phyloP scores from a whole-genome alignment of 1,140 invertebrate species.

The Condylostylus longicornis region DNA sequence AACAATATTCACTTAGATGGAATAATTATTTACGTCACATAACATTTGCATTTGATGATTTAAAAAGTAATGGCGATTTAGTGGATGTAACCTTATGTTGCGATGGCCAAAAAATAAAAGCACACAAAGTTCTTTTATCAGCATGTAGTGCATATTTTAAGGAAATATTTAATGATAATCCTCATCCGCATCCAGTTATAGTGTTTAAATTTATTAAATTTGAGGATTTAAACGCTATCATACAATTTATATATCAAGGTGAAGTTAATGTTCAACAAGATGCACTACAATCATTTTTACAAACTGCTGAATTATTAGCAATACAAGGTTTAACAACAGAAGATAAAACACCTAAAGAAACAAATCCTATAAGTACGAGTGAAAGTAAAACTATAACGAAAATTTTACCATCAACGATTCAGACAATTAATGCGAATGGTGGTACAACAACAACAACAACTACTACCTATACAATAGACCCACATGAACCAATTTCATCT shows the following conservation, averaged over 20 bases:
- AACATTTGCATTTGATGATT: constrained; percentile 57
- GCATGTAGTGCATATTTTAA: constrained; percentile 72
- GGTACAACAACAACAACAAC: no score
- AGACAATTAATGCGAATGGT: no score
- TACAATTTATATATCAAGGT: constrained; percentile 76
- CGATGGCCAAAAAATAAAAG: constrained; percentile 64
- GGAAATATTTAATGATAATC: constrained; percentile 70
- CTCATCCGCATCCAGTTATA: constrained; percentile 71
- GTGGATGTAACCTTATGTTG: constrained; percentile 75
- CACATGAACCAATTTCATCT: no score
- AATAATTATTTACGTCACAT: constrained; percentile 61
- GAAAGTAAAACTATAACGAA: no score
- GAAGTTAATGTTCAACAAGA: constrained; percentile 84
- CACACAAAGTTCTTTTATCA: constrained; percentile 71
- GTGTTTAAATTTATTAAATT: constrained; percentile 72
- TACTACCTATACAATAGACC: no score
- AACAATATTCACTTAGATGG: constrained; percentile 62
- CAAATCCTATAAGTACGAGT: no score
- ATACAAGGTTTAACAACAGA: constrained; percentile 68
- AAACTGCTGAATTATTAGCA: constrained; percentile 74
- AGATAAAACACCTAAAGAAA: constrained; percentile 31
- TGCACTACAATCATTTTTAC: constrained; percentile 69
- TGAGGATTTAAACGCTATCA: constrained; percentile 61
- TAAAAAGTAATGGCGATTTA: constrained; percentile 61
- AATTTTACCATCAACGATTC: no score